A percentile compares a stretch with the other conserved stretches of the same genome.
Conservation (phyloP, 2,888 invertebrate species). For the Zele albiditarsus region DNA sequence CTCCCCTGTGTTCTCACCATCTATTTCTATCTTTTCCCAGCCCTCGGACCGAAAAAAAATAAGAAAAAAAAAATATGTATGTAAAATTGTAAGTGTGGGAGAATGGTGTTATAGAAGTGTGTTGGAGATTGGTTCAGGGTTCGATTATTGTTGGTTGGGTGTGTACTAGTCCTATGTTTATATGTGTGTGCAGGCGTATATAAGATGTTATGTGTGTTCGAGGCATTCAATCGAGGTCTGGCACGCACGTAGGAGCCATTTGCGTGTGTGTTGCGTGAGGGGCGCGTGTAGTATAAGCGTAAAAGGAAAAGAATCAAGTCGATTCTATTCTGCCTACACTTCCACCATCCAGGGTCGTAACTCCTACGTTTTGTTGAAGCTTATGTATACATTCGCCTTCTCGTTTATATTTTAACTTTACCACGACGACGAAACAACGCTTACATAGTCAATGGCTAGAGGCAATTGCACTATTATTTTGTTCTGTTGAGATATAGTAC, state of each 20-base stretch:
- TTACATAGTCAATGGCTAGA: not conserved
- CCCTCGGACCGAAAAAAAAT: not conserved
- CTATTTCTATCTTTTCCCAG: conserved; percentile 13
- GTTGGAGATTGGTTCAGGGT: conserved; percentile 19
- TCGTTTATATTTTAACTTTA: conserved; percentile 22
- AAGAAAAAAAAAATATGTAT: not conserved
- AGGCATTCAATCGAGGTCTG: conserved; percentile 5
- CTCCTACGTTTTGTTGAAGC: conserved; percentile 50
- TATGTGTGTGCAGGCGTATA: not conserved
- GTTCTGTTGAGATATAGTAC: conserved; percentile 14
- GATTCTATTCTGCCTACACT: conserved; percentile 60
- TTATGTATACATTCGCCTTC: conserved; percentile 12
- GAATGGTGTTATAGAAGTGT: not conserved
- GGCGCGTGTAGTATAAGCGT: conserved; percentile 55
- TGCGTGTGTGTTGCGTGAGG: conserved; percentile 53
- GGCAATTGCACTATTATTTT: conserved; percentile 35
- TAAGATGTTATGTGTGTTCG: conserved; percentile 2
- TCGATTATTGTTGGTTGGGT: conserved; percentile 8
- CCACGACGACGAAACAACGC: not conserved
- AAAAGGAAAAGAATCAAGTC: conserved; percentile 60
- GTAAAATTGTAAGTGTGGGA: not conserved
- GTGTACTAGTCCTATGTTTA: not conserved
- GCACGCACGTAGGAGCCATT: conserved; percentile 41
- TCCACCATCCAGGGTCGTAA: conserved; percentile 58
- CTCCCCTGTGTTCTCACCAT: not conserved